Evolutionary conservation across 1,140 invertebrate species (phyloP).

Genomic region (Meteorus sp.): DNA sequence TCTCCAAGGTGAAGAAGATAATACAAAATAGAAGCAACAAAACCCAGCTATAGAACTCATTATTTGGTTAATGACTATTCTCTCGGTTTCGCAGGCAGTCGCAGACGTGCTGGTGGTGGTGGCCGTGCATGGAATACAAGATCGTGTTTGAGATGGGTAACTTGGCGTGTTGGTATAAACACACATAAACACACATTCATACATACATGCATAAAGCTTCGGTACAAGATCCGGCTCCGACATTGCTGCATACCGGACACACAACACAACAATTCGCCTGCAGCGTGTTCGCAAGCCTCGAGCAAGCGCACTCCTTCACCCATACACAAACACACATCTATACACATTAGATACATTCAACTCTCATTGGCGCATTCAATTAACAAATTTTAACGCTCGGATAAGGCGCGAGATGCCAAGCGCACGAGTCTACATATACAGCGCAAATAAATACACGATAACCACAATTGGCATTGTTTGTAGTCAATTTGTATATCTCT

Average conservation of each 20-base stretch:
- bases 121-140: constrained; percentile 48
- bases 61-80: constrained; percentile 57
- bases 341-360: not conserved
- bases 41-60: constrained; percentile 38
- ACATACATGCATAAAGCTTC: no score
- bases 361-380: constrained; percentile 39
- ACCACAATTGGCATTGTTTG: constrained; percentile 34
- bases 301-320: no score
- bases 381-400: constrained; percentile 36
- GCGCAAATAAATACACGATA: not conserved
- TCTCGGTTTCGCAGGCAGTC: constrained; percentile 46
- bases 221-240: no score
- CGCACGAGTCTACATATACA: not conserved
- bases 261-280: constrained; percentile 20
- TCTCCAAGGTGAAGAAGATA: not conserved
- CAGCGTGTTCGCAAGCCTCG: not conserved
- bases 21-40: constrained; percentile 14
- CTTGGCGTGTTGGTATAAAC: constrained; percentile 35
- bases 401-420: constrained; percentile 7
- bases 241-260: constrained; percentile 26
- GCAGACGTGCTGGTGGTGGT: constrained; percentile 33
- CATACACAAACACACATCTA: not conserved
- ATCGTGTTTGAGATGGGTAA: constrained; percentile 57
- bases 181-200: no score
- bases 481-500: constrained; percentile 36